phyloP scores from a whole-genome alignment of 53 echinoderm and acorn worm genomes.

The Paracentrotus lividus region DNA sequence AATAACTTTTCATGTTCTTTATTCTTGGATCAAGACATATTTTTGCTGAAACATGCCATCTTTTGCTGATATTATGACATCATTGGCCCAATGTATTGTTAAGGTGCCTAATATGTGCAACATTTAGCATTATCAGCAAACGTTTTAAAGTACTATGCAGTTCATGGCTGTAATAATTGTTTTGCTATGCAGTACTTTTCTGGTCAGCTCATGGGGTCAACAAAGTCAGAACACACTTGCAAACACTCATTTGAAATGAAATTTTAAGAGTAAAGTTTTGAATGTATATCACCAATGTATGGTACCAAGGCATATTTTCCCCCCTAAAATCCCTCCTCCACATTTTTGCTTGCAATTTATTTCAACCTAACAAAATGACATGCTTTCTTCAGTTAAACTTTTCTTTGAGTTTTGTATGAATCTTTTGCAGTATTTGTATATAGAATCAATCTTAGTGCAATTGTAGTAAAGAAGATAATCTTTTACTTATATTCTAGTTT shows the following conservation, averaged over 20 bases:
- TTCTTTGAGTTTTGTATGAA: not conserved
- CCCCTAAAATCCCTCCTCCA: too few species aligned
- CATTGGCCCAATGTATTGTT: not conserved
- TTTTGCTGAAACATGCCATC: not conserved
- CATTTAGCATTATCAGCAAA: not conserved
- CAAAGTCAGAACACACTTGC: too few species aligned
- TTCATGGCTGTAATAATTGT: not conserved
- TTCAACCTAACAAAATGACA: too few species aligned
- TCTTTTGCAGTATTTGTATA: not conserved
- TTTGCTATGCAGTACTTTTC: not conserved
- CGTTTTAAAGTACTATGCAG: not conserved
- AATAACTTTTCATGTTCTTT: not conserved
- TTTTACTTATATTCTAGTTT: not conserved
- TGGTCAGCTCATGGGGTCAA: not conserved
- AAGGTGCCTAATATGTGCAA: not conserved
- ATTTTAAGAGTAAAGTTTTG: too few species aligned
- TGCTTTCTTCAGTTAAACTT: too few species aligned
- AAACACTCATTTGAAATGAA: too few species aligned
- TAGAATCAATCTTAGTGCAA: constrained; percentile 46
- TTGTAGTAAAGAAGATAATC: not conserved
- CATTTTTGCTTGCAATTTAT: too few species aligned
- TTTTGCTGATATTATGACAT: not conserved
- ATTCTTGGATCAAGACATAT: not conserved
- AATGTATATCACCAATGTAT: too few species aligned
- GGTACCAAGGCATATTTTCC: too few species aligned